Evolutionary conservation across 2,888 invertebrate genomes (phyloP).

Genomic region (Ectemnius lituratus): DNA sequence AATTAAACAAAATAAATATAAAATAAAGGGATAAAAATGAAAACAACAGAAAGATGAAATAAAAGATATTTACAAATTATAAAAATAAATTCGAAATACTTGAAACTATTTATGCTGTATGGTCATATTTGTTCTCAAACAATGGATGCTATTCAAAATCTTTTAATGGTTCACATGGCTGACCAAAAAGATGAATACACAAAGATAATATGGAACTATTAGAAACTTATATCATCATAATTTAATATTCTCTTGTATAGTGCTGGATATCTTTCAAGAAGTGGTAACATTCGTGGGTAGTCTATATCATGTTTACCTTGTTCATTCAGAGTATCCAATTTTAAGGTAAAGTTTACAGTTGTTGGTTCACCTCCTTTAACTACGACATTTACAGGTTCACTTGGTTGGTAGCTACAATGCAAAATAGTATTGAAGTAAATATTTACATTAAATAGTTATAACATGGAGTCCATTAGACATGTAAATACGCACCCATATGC

Average conservation of each 20-base stretch:
- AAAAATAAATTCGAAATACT: neutral
- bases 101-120: too few relatives aligned
- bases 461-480: neutral
- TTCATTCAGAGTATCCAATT: constrained; percentile 59
- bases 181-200: constrained; percentile 9
- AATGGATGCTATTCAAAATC: neutral
- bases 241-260: constrained; percentile 61
- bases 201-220: constrained; percentile 22
- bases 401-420: constrained; percentile 80
- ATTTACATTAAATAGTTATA: constrained; percentile 1
- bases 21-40: constrained; percentile 16
- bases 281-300: constrained; percentile 67
- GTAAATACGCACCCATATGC: constrained; percentile 84
- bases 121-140: neutral
- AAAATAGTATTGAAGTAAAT: constrained; percentile 19
- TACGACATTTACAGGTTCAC: constrained; percentile 74
- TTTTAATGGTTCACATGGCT: neutral
- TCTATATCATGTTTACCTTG: constrained; percentile 74
- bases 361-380: constrained; percentile 75
- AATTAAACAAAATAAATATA: constrained; percentile 26
- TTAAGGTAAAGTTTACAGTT: constrained; percentile 78
- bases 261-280: constrained; percentile 64
- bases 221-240: constrained; percentile 56
- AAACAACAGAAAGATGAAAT: constrained; percentile 6
- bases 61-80: constrained; percentile 12